Conservation (phyloP, 2,888 invertebrate genomes). For the Drosophila longiperda region DNA sequence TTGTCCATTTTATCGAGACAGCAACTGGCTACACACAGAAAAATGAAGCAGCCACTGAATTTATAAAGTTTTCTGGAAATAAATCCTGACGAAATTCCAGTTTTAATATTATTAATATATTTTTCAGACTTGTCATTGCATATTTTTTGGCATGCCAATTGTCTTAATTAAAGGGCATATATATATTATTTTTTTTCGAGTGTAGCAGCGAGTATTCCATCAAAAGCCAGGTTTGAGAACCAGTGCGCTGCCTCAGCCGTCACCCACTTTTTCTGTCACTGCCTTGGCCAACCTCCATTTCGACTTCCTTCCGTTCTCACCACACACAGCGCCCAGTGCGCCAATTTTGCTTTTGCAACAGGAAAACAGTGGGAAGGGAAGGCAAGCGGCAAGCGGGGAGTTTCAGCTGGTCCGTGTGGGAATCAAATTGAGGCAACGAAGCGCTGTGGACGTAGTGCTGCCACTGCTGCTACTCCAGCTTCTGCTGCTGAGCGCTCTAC, state of each 20-base stretch:
- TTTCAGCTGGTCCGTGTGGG: slow-evolving; percentile 53
- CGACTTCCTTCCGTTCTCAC: slow-evolving; percentile 72
- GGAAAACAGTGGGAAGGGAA: slow-evolving; percentile 33
- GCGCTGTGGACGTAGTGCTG: slow-evolving; percentile 38
- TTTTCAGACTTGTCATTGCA: neutral
- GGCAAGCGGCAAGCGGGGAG: neutral
- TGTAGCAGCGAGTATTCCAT: slow-evolving; percentile 44
- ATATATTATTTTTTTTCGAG: slow-evolving; percentile 3
- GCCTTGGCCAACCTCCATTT: slow-evolving; percentile 8
- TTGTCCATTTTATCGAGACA: slow-evolving; percentile 73
- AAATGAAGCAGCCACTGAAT: neutral
- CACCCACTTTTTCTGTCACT: neutral
- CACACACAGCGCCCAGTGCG: slow-evolving; percentile 63
- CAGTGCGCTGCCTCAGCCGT: neutral
- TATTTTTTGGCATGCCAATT: neutral
- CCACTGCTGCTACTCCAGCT: neutral
- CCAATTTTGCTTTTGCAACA: slow-evolving; percentile 72
- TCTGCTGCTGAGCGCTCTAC: slow-evolving; percentile 51
- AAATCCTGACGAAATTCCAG: neutral
- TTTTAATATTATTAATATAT: neutral
- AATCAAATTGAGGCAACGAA: slow-evolving; percentile 72
- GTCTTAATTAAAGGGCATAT: neutral
- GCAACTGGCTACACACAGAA: slow-evolving; percentile 7
- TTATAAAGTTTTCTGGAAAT: neutral
- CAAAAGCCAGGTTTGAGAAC: slow-evolving; percentile 53